Percentiles rank a stretch among this genome's conserved stretches.
These are phyloP conservation scores for Drosophila arawakana DNA, from an alignment of 1,140 invertebrate genomes.

Conservation along the genomic window DNA sequence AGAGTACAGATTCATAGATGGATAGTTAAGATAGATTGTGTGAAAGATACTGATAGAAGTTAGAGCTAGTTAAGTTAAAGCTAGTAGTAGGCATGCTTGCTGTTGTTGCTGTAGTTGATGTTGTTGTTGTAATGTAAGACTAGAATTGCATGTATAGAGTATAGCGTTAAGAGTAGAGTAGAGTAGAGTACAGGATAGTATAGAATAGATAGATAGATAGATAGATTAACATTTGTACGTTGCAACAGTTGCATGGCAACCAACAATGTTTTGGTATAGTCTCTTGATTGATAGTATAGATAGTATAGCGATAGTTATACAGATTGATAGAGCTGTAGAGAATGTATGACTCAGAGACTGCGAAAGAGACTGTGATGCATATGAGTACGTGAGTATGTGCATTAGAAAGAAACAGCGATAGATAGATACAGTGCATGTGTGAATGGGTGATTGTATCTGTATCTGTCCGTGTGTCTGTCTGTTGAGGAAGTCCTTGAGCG, in stretches of 20 bases:
- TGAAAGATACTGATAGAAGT: slow-evolving; percentile 49
- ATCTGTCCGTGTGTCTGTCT: slow-evolving; percentile 30
- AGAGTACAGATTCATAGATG: slow-evolving; percentile 38
- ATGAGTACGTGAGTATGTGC: slow-evolving; percentile 12
- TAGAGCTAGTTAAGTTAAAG: slow-evolving; percentile 60
- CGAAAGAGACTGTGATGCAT: slow-evolving; percentile 3
- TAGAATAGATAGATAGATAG: slow-evolving; percentile 29
- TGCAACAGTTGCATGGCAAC: slow-evolving; percentile 63
- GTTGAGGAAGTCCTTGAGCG: slow-evolving; percentile 36
- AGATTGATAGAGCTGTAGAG: slow-evolving; percentile 28
- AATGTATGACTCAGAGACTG: slow-evolving; percentile 36
- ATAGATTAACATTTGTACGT: slow-evolving; percentile 67
- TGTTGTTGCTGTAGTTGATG: slow-evolving; percentile 48
- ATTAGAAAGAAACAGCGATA: slow-evolving; percentile 43
- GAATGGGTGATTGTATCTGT: slow-evolving; percentile 13
- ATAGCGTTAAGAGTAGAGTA: slow-evolving; percentile 48
- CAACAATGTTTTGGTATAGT: slow-evolving; percentile 75
- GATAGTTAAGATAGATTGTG: slow-evolving; percentile 36
- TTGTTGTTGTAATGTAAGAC: slow-evolving; percentile 71
- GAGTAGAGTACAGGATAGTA: slow-evolving; percentile 20
- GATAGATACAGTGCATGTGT: slow-evolving; percentile 35
- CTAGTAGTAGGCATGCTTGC: slow-evolving; percentile 65
- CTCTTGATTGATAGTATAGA: slow-evolving; percentile 52
- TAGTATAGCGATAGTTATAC: slow-evolving; percentile 32
- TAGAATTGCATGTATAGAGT: slow-evolving; percentile 79